These are phyloP conservation scores for Bombycilla garrulus DNA, from an alignment of 2,113 vertebrate species.

Conservation along the genomic window DNA sequence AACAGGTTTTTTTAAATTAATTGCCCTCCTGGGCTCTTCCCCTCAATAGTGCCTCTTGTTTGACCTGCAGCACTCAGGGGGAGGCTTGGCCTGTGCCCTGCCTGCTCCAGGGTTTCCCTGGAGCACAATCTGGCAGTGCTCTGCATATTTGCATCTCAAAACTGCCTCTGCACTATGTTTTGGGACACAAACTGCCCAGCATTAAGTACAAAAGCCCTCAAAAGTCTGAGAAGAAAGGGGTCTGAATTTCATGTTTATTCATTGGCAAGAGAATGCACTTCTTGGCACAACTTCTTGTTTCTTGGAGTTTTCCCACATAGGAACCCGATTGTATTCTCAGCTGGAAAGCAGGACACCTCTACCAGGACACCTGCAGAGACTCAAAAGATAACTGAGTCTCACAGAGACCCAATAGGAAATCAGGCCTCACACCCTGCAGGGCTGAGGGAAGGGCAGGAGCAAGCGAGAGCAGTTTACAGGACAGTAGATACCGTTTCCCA, in stretches of 20 bases:
- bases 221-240: neutral
- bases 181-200: neutral
- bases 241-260: neutral
- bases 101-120: neutral
- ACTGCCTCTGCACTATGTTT: neutral
- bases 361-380: neutral
- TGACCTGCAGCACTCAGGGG: neutral
- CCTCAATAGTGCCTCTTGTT: neutral
- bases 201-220: neutral
- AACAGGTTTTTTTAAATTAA: neutral
- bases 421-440: neutral
- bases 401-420: too few relatives aligned
- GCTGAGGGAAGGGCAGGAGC: neutral
- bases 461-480: neutral
- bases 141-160: neutral
- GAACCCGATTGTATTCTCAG: neutral
- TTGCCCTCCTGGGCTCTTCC: neutral
- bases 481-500: neutral
- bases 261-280: neutral
- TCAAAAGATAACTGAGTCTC: neutral
- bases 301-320: neutral
- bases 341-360: neutral
- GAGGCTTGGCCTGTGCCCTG: neutral
- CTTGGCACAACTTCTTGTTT: neutral
- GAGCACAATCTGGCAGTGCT: neutral